These are phyloP conservation scores for Coenobita brevimanus DNA, from an alignment of 1,140 invertebrate genomes.

Conservation along the genomic window DNA sequence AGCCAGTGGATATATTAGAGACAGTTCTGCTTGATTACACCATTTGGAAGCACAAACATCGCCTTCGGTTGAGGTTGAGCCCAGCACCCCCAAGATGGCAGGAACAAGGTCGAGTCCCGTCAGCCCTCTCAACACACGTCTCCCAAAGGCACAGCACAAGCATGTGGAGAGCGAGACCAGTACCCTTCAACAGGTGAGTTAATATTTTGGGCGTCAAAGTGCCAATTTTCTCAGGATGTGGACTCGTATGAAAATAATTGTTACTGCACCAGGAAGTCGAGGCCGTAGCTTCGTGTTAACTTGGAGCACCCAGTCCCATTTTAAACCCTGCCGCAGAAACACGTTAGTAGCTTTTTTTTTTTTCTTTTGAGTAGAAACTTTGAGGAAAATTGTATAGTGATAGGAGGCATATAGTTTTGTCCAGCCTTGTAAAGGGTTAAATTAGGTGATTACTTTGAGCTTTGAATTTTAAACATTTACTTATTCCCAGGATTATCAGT, in stretches of 20 bases:
- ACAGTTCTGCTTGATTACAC: neutral
- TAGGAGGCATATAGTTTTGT: too few species aligned
- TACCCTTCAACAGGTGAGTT: conserved; percentile 35
- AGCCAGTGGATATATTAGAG: conserved; percentile 18
- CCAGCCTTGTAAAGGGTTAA: too few species aligned
- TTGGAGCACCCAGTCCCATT: too few species aligned
- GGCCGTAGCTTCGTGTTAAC: too few species aligned
- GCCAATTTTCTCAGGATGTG: neutral
- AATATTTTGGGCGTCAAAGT: neutral
- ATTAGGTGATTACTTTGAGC: too few species aligned
- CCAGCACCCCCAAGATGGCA: conserved; percentile 28
- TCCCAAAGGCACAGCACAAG: conserved; percentile 28
- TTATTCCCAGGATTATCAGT: too few species aligned
- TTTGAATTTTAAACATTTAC: too few species aligned
- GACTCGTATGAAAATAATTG: neutral
- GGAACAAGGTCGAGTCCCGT: conserved; percentile 27
- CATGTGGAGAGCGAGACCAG: conserved; percentile 4
- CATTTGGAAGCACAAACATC: conserved; percentile 23
- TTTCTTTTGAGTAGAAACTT: too few species aligned
- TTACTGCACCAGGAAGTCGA: too few species aligned
- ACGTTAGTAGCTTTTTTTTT: too few species aligned
- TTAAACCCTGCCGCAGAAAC: too few species aligned
- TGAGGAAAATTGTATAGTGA: too few species aligned
- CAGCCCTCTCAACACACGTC: neutral
- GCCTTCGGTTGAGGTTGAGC: neutral